Base-by-base conservation (phyloP, 1,140 invertebrate genomes). In the Psix sp. region DNA sequence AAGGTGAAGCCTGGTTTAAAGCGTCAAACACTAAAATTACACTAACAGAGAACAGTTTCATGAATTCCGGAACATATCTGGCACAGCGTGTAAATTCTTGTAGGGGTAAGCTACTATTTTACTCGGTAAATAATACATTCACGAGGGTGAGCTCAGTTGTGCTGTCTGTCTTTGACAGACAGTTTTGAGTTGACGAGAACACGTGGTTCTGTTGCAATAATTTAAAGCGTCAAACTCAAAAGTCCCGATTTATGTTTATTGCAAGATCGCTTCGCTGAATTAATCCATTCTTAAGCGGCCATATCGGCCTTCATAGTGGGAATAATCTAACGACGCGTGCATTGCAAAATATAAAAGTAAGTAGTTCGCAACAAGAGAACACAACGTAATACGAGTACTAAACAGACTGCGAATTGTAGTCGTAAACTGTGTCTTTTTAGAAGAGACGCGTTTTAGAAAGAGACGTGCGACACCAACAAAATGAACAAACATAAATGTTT, bases 381-480 rank as follows among this genome's bases (percentile, higher is more conserved):
- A 15, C 4, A n/a, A 13, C 9, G 9, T 4, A 9, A 56, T 11
- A 26, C 17, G 16, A 9, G 54, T 14, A 43, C 26, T 59, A 51
- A 68, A 60, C 52, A 33, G 31, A 36, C 24, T 10, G 42, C 17
- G 51, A 65, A n/a, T n/a, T n/a, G n/a, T n/a, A n/a, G n/a, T 57
- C 73, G 66, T 79, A 79, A 79, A 76, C 77, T 77, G 65, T 48
- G 62, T 38, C 51, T 59, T 65, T 77, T 76, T 74, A 79, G 68
- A 45, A 68, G 52, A 59, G 52, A 45, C 42, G 31, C 24, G 46
- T 66, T 75, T 70, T 70, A 73, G 72, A 57, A 51, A 48, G 18
- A 36, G 35, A 46, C 21, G 35, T 42, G 65, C 36, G 67, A 66
- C 33, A 56, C 38, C 15, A 33, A 45, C 18, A 46, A 71, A 74